These are phyloP conservation scores for Nipponacmea schrenckii DNA, from an alignment of 2,888 invertebrate genomes.

Conservation along the genomic window DNA sequence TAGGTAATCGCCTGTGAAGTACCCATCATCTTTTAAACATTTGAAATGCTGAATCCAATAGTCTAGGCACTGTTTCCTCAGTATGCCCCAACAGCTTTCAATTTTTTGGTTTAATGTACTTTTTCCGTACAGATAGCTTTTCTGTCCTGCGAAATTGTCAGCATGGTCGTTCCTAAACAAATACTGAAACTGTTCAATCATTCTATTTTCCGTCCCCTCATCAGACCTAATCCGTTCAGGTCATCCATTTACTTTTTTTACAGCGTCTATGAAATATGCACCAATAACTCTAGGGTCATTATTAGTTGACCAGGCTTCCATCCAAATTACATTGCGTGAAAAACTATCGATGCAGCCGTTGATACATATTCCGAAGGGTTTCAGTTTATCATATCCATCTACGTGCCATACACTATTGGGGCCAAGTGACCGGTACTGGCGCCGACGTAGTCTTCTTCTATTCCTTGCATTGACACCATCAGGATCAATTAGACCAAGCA, in stretches of 20 bases:
- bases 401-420: slow-evolving; percentile 40
- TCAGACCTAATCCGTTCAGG: slow-evolving; percentile 25
- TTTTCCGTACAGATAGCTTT: slow-evolving; percentile 12
- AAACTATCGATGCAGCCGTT: slow-evolving; percentile 39
- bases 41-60: slow-evolving; percentile 29
- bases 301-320: slow-evolving; percentile 29
- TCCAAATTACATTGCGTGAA: slow-evolving; percentile 35
- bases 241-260: slow-evolving; percentile 14
- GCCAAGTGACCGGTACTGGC: slow-evolving; percentile 27
- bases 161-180: slow-evolving; percentile 15
- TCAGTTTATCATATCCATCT: slow-evolving; percentile 39
- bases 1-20: slow-evolving; percentile 17
- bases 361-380: slow-evolving; percentile 38
- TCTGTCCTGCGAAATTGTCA: slow-evolving; percentile 15
- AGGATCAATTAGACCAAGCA: slow-evolving; percentile 23
- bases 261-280: slow-evolving; percentile 18
- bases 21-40: slow-evolving; percentile 17
- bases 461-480: slow-evolving; percentile 17
- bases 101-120: slow-evolving; percentile 30
- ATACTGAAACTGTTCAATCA: slow-evolving; percentile 13
- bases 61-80: slow-evolving; percentile 23
- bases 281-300: slow-evolving; percentile 32
- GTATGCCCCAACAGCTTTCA: slow-evolving; percentile 32
- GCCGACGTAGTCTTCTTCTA: slow-evolving; percentile 22
- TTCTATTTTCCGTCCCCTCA: slow-evolving; percentile 27